A percentile compares a stretch with the other conserved stretches of the same genome.
Conservation (phyloP, 2,797 vertebrate genomes). For the Pipistrellus nathusii region DNA sequence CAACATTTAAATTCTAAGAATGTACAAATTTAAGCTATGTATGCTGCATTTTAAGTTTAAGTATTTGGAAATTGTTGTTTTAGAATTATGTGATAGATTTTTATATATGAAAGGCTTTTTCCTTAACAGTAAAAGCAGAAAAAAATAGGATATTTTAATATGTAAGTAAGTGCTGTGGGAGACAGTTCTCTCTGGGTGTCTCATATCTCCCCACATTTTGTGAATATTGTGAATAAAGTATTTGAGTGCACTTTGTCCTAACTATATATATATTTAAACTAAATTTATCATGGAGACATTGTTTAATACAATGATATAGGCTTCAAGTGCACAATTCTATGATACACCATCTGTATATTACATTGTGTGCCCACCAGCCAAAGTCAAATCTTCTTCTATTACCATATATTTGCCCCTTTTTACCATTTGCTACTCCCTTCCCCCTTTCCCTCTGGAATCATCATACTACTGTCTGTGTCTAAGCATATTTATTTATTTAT, state of each 20-base stretch:
- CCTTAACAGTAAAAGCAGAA: neutral
- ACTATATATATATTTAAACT: neutral
- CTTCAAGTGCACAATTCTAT: neutral
- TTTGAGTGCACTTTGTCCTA: neutral
- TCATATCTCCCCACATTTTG: neutral
- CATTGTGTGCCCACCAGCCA: neutral
- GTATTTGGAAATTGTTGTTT: neutral
- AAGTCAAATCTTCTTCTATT: neutral
- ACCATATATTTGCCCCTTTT: neutral
- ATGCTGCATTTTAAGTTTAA: neutral
- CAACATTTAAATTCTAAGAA: neutral
- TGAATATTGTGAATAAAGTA: neutral
- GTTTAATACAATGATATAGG: neutral
- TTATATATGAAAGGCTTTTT: constrained; percentile 1
- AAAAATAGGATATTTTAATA: neutral
- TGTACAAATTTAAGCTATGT: neutral
- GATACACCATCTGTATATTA: neutral
- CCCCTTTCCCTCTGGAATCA: neutral
- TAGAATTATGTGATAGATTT: neutral
- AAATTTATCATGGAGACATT: neutral
- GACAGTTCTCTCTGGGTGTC: neutral
- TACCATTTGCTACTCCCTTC: neutral
- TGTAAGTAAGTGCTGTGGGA: neutral
- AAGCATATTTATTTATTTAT: neutral
- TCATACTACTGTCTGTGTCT: neutral